phyloP scores from a whole-genome alignment of 2,113 vertebrate genomes.

The Chauna torquata region DNA sequence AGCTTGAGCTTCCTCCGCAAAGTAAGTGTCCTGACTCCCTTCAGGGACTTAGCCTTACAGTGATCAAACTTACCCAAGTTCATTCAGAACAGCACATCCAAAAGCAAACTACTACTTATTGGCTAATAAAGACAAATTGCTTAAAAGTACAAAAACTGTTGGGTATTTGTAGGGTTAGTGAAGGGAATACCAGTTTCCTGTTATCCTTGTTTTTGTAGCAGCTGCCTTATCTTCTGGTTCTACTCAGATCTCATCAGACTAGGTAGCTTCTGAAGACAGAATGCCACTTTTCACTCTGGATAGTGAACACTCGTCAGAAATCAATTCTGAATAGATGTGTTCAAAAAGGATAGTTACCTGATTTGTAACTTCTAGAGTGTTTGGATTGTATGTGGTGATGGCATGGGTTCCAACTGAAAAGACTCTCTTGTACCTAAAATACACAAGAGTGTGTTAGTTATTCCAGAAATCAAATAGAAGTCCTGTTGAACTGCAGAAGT shows the following conservation, averaged over 20 bases:
- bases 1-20: background rate
- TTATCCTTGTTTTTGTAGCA: background rate
- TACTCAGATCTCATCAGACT: background rate
- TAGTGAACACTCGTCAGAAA: background rate
- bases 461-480: background rate
- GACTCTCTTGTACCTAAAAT: conserved; percentile 92
- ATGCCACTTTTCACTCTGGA: background rate
- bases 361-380: conserved; percentile 98
- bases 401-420: conserved; percentile 97
- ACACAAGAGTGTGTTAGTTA: conserved; percentile 7
- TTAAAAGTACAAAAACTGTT: background rate
- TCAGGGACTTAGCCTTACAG: background rate
- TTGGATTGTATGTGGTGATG: conserved; percentile 96
- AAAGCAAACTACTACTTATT: background rate
- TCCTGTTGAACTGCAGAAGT: background rate
- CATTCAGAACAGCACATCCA: background rate
- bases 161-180: background rate
- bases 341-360: conserved; percentile 81
- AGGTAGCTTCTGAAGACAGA: background rate
- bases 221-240: background rate
- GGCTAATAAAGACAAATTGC: background rate
- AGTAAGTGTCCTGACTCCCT: background rate
- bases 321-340: background rate
- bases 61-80: background rate
- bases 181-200: background rate